Evolutionary conservation across 2,888 invertebrate genomes (phyloP).

Genomic region (Dyspetes luteomarginatus): DNA sequence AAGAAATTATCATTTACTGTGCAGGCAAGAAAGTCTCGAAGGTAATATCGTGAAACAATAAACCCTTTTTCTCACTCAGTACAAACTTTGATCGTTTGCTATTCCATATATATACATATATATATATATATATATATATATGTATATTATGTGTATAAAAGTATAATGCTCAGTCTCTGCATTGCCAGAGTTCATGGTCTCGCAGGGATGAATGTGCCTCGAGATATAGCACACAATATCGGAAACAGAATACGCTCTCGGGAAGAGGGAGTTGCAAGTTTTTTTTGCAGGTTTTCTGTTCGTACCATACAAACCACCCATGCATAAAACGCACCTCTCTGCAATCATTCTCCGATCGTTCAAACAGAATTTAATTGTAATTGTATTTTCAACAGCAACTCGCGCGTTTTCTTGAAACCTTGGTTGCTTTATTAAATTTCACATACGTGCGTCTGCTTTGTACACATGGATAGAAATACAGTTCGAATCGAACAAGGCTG

Average conservation of each 20-base stretch:
- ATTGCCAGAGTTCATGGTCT: conserved; percentile 34
- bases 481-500: too few relatives aligned
- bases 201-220: conserved; percentile 22
- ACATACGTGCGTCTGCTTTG: too few relatives aligned
- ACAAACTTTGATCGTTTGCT: conserved; percentile 6
- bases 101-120: background rate
- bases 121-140: background rate
- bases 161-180: background rate
- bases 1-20: conserved; percentile 54
- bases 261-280: conserved; percentile 10
- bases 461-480: too few relatives aligned
- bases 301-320: background rate
- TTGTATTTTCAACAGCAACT: background rate
- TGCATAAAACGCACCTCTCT: background rate
- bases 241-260: conserved; percentile 29
- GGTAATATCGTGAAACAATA: conserved; percentile 56
- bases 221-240: conserved; percentile 33
- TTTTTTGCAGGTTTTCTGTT: conserved; percentile 12
- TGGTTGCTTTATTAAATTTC: background rate
- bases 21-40: conserved; percentile 30
- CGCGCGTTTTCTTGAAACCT: background rate
- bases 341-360: conserved; percentile 34
- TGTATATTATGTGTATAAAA: background rate
- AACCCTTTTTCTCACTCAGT: conserved; percentile 10
- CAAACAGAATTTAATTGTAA: conserved; percentile 12